Conservation (phyloP, 2,888 invertebrate genomes). For the Fragum whitleyi region DNA sequence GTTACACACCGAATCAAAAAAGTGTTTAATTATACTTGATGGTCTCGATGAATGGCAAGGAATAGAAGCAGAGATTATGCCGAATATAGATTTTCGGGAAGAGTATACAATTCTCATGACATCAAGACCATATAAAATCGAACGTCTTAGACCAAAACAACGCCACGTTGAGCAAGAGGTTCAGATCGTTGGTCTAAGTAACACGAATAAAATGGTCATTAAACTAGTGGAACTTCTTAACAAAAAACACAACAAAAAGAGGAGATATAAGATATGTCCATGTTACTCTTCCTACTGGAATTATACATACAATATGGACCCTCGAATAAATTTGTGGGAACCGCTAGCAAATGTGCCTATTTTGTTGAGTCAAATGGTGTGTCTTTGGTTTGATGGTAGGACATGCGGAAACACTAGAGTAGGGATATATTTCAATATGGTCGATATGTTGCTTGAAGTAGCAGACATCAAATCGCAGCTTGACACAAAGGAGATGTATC, state of each 20-base stretch:
- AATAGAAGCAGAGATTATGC: not conserved
- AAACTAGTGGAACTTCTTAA: not conserved
- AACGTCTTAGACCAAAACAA: not conserved
- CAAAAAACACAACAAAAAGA: not conserved
- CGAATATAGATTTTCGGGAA: not conserved
- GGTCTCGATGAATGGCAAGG: conserved; percentile 19
- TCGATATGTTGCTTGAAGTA: not conserved
- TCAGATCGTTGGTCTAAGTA: not conserved
- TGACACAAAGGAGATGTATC: not conserved
- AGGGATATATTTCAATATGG: conserved; percentile 14
- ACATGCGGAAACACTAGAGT: not conserved
- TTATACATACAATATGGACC: not conserved
- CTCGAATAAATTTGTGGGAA: not conserved
- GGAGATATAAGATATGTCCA: not conserved
- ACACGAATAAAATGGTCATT: not conserved
- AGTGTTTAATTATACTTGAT: conserved; percentile 13
- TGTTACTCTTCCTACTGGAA: not conserved
- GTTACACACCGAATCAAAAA: not conserved
- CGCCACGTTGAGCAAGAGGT: not conserved
- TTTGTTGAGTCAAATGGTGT: conserved; percentile 23
- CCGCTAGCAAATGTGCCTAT: not conserved
- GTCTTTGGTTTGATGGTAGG: conserved; percentile 26
- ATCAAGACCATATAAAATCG: conserved; percentile 18
- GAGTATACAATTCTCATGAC: conserved; percentile 2
- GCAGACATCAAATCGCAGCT: not conserved